Conservation (phyloP, 92 coral and sea anemone genomes). For the Anthopleura xanthogrammica region DNA sequence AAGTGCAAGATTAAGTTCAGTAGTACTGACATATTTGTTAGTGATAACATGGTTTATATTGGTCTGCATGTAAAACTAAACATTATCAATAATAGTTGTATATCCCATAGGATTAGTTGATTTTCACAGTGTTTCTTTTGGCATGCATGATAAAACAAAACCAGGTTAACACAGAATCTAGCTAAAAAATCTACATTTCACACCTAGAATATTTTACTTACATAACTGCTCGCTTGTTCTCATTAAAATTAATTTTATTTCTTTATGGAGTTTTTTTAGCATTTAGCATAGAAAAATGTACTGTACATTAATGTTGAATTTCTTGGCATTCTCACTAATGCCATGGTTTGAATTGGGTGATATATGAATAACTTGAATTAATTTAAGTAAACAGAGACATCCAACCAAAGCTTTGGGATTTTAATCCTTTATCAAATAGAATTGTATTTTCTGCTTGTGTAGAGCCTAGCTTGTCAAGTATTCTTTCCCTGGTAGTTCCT, state of each 20-base stretch:
- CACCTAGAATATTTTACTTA: not conserved
- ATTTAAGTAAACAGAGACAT: conserved; percentile 3
- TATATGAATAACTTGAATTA: not conserved
- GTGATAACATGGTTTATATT: not conserved
- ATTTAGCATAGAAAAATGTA: not conserved
- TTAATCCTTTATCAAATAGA: not conserved
- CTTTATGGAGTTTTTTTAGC: not conserved
- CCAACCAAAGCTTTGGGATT: conserved; percentile 1
- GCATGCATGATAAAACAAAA: not conserved
- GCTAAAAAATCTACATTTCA: no score
- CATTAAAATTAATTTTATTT: not conserved
- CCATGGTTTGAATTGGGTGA: not conserved
- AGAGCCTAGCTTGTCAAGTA: not conserved
- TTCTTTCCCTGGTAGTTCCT: not conserved
- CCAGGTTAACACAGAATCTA: not conserved
- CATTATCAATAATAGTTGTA: not conserved
- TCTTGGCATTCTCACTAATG: not conserved
- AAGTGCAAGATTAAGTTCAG: not conserved
- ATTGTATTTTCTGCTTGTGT: not conserved
- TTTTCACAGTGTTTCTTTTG: not conserved
- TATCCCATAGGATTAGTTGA: not conserved
- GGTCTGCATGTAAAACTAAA: not conserved
- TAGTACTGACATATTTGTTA: not conserved
- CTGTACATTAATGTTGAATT: not conserved
- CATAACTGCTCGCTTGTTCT: not conserved